These are phyloP conservation scores for Caenorhabditis tropicalis DNA, from an alignment of 1,140 invertebrate species.

Conservation along the genomic window DNA sequence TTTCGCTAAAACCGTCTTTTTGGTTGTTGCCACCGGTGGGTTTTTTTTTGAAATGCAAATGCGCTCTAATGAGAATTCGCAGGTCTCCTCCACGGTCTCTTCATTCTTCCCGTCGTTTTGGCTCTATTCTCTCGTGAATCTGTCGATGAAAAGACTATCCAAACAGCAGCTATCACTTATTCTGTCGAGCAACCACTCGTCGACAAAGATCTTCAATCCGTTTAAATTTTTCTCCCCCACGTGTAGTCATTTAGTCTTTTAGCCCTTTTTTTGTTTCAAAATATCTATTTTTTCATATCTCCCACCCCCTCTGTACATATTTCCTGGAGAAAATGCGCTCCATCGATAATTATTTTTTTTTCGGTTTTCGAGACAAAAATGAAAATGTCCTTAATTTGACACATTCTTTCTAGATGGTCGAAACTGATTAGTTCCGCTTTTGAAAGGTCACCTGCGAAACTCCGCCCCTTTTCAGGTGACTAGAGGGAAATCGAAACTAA, in stretches of 20 bases:
- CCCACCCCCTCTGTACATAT: background rate
- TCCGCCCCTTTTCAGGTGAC: too few relatives aligned
- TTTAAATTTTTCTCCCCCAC: background rate
- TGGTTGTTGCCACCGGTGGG: constrained; percentile 61
- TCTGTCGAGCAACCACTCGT: background rate
- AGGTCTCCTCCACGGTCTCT: constrained; percentile 58
- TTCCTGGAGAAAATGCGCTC: background rate
- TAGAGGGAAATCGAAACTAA: too few relatives aligned
- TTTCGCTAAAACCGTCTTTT: constrained; percentile 70
- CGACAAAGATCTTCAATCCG: constrained; percentile 13
- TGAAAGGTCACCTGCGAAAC: too few relatives aligned
- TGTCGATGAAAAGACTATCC: background rate
- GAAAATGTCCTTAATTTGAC: background rate
- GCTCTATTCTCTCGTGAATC: constrained; percentile 31
- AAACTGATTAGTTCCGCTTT: too few relatives aligned
- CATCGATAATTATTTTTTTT: too few relatives aligned
- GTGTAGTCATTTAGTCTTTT: background rate
- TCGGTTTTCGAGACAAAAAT: too few relatives aligned
- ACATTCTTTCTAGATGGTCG: background rate
- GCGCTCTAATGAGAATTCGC: background rate
- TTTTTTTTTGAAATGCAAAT: background rate
- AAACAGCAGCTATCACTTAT: background rate
- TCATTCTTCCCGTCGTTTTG: constrained; percentile 56
- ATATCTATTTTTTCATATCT: background rate
- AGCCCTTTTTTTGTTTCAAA: background rate